phyloP scores from a whole-genome alignment of 2,797 vertebrate species.

The Lycodopsis pacificus region DNA sequence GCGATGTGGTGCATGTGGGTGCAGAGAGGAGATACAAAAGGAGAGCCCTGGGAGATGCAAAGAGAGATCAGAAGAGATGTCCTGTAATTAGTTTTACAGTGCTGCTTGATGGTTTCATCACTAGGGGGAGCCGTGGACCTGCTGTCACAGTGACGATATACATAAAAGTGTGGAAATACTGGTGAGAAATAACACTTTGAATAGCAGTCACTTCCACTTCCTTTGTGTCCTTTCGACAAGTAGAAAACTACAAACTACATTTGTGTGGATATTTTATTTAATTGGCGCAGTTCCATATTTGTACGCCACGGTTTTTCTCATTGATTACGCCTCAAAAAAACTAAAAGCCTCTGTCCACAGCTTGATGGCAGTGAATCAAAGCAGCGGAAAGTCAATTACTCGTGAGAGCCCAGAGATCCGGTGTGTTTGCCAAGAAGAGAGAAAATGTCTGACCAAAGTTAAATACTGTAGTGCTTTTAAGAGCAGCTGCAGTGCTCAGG shows the following conservation, averaged over 20 bases:
- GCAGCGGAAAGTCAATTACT: slow-evolving; percentile 2
- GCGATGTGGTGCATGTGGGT: slow-evolving; percentile 29
- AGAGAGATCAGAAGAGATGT: slow-evolving; percentile 40
- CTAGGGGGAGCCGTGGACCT: slow-evolving; percentile 70
- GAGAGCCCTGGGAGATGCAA: slow-evolving; percentile 17
- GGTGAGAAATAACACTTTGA: neutral
- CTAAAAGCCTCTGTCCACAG: neutral
- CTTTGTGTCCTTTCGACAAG: neutral
- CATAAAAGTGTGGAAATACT: neutral
- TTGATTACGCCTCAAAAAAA: neutral
- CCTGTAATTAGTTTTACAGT: neutral
- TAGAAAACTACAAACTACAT: neutral
- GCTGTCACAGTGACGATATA: slow-evolving; percentile 23
- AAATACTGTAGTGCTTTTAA: slow-evolving; percentile 37
- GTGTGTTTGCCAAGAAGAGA: slow-evolving; percentile 11
- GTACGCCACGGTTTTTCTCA: neutral
- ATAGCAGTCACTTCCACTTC: neutral
- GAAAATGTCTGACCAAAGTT: slow-evolving; percentile 26
- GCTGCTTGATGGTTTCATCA: slow-evolving; percentile 40
- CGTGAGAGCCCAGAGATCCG: neutral
- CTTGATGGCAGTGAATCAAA: neutral
- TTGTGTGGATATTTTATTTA: neutral
- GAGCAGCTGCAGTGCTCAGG: slow-evolving; percentile 41
- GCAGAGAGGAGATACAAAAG: slow-evolving; percentile 22
- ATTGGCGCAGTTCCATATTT: neutral